Base-by-base conservation (phyloP, 2,113 vertebrate species). In the Gymnarchus niloticus region DNA sequence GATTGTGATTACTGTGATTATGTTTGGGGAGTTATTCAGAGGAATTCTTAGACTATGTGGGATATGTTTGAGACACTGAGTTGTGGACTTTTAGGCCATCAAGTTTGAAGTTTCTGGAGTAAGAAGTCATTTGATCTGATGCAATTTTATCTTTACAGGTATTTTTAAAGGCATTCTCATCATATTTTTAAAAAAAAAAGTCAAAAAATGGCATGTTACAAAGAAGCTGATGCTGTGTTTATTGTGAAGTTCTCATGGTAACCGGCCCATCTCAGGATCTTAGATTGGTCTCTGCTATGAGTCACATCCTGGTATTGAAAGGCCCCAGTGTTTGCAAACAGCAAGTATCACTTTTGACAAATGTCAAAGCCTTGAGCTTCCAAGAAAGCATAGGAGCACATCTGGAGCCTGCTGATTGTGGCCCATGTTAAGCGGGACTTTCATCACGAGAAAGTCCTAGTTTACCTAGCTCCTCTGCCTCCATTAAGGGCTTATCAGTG, bases 301-400 rank as follows among this genome's bases (percentile, higher is more conserved):
- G 49, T 87, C 87, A 85, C 56, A 85, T 87, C 84, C 87, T 48
- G 46, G 51, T 54, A 83, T 76, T 73, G 84, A 82, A 85, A 87
- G 84, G 10, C 78, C 48, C 51, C 78, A 48, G 57, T 69, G 80
- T 51, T 65, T 83, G 28, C 57, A 44, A 54, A 59, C 78, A n/a
- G 61, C 19, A 14, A 51, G 46, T 59, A 54, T 82, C 56, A 51
- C 85, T 61, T 73, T 52, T 46, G 25, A 10, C 14, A 23, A 83
- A 83, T 52, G 51, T 81, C 7, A 49, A 85, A 69, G 28, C 33
- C 49, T 0, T 41, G 48, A 52, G 10, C 84, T 76, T 44, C 41
- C 54, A 61, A 9, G 56, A n/a, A 56, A 51, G 21, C 41, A 0
- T 17, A 5, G 17, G 21, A 33, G 54, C 54, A 25, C 76, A 52